These are phyloP conservation scores for Agonopterix subpropinquella DNA, from an alignment of 2,888 invertebrate genomes.

Conservation along the genomic window DNA sequence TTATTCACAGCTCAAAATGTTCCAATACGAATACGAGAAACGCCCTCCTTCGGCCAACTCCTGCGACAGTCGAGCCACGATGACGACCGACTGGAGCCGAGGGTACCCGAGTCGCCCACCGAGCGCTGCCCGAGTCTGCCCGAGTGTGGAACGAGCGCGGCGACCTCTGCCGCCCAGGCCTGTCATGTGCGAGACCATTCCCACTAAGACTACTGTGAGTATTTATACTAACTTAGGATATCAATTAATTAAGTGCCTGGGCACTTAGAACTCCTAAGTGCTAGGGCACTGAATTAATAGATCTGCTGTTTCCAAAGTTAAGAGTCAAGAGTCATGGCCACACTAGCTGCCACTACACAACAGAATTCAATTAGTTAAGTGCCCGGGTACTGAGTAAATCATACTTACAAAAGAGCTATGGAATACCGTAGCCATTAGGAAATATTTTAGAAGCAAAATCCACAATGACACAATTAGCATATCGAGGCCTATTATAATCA, in stretches of 20 bases:
- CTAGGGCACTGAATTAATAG: no score
- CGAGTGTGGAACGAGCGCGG: constrained; percentile 20
- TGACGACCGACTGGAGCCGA: constrained; percentile 38
- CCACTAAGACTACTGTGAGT: constrained; percentile 51
- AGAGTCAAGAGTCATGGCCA: constrained; percentile 33
- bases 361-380: constrained; percentile 2
- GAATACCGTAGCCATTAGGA: no score
- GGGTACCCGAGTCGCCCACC: constrained; percentile 10
- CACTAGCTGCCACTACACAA: no score
- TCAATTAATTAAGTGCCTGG: no score
- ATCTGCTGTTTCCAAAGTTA: no score
- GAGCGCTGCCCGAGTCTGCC: constrained; percentile 20
- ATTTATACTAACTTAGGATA: not conserved
- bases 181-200: constrained; percentile 32
- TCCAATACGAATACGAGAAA: constrained; percentile 61
- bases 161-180: constrained; percentile 56
- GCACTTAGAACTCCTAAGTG: no score
- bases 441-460: no score
- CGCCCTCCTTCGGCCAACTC: constrained; percentile 39
- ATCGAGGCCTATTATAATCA: no score
- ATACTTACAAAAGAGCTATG: no score
- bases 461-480: no score
- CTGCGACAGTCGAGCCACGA: constrained; percentile 33
- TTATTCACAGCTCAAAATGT: constrained; percentile 31
- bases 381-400: no score